Percentiles rank a stretch among this genome's conserved stretches.
These are phyloP conservation scores for Macquaria ambigua DNA, from an alignment of 2,113 vertebrate genomes.

Conservation along the genomic window DNA sequence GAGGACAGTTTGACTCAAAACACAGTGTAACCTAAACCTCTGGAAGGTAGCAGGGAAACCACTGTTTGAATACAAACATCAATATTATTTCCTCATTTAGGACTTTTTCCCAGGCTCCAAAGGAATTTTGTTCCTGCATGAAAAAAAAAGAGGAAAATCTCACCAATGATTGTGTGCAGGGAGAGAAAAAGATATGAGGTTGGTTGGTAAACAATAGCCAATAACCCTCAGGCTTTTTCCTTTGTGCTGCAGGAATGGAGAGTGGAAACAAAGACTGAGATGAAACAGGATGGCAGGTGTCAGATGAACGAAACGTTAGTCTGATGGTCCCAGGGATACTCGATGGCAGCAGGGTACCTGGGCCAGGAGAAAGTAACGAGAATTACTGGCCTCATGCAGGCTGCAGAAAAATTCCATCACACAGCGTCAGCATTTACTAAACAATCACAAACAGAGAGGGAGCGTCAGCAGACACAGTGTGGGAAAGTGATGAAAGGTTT, in stretches of 20 bases:
- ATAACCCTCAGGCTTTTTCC: conserved; percentile 59
- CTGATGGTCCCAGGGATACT: conserved; percentile 45
- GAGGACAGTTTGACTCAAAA: conserved; percentile 3
- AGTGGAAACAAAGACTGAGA: conserved; percentile 47
- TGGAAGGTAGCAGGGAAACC: not conserved
- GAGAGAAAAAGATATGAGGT: conserved; percentile 56
- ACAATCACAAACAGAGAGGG: conserved; percentile 42
- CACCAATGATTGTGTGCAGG: conserved; percentile 28
- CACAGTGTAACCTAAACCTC: not conserved
- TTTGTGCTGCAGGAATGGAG: conserved; percentile 59
- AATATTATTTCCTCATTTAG: conserved; percentile 57
- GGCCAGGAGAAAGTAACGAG: not conserved
- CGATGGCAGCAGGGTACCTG: conserved; percentile 31
- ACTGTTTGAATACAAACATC: conserved; percentile 62
- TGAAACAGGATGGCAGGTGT: conserved; percentile 77
- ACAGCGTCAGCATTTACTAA: conserved; percentile 57
- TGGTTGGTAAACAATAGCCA: conserved; percentile 74
- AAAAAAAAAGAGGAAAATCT: conserved; percentile 47
- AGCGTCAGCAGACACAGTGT: conserved; percentile 27
- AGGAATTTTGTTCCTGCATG: conserved; percentile 64
- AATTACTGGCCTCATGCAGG: not conserved
- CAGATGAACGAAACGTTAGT: conserved; percentile 52
- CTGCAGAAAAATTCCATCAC: conserved; percentile 1
- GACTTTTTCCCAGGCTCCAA: conserved; percentile 75
- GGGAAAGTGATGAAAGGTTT: conserved; percentile 67